Evolutionary conservation across 2,888 invertebrate species (phyloP), one percentile per base, ranked within the genome.

Genomic region (Pseudococcus viburni): DNA sequence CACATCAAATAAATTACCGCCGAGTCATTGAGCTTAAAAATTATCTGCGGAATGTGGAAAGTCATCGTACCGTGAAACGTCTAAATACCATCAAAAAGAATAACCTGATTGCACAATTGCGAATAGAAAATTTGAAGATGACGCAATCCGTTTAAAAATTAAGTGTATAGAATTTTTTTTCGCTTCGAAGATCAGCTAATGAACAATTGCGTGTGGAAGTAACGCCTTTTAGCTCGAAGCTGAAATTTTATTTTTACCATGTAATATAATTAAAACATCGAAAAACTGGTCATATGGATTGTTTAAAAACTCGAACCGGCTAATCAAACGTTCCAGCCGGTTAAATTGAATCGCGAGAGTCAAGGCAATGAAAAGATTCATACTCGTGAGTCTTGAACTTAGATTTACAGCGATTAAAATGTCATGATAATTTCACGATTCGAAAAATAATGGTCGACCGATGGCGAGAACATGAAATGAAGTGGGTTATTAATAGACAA

Each of bases 171-270:
- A 73, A 73, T 73, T 73, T 73, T 73, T 73, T 73, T 33, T 73
- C 26, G 68, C 68, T 73, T 7, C 33, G 33, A 15, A 33, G n/a
- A 73, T 73, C 33, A 33, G 5, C 12, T 6, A 19, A 59, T 6
- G 59, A 59, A 11, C 19, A 59, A 59, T 19, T 59, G 59, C 59
- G 19, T 19, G n/a, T 59, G 59, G 59, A 73, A 73, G 68, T 33
- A 33, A 73, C 68, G 33, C 68, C 68, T 12, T 73, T 73, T 73
- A 6, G 68, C 68, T 73, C 12, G 68, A 26, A 73, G 68, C 68
- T 0, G 3, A 33, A 33, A 73, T 73, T 73, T 73, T 22, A 73
- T 73, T 73, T 73, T 33, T 33, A 15, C 68, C 12, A 22, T 6
- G 7, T 22, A 64, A 15, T 73, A 73, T 33, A 33, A 73, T 73